Evolutionary conservation across 2,113 vertebrate genomes (phyloP).

Genomic region (Gasterosteus nipponicus): DNA sequence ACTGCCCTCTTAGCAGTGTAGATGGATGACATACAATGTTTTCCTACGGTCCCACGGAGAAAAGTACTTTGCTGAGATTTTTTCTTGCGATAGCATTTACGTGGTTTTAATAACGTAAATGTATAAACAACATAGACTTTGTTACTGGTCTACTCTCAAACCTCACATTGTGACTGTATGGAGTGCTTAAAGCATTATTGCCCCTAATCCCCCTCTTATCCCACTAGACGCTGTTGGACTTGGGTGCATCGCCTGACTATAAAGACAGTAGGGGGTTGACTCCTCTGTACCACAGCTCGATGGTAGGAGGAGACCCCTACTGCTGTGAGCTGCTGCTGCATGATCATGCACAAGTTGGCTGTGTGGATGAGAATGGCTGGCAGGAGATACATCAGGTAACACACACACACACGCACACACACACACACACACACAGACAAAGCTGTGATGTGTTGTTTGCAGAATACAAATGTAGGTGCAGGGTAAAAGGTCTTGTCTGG

Average conservation of each 20-base stretch:
- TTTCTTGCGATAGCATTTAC: background rate
- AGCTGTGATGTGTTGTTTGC: background rate
- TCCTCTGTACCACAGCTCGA: slow-evolving; percentile 95
- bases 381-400: slow-evolving; percentile 94
- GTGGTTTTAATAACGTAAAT: background rate
- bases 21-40: no score
- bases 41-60: no score
- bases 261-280: slow-evolving; percentile 97
- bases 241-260: slow-evolving; percentile 95
- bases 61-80: background rate
- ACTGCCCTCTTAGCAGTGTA: no score
- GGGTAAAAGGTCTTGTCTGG: background rate
- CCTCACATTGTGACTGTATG: background rate
- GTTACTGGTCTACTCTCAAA: background rate
- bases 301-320: slow-evolving; percentile 96
- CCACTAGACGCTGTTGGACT: slow-evolving; percentile 90
- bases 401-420: slow-evolving; percentile 14
- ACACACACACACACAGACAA: slow-evolving; percentile 10
- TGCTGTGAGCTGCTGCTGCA: slow-evolving; percentile 96
- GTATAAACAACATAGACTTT: background rate
- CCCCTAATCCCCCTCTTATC: background rate
- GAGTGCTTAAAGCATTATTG: background rate
- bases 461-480: slow-evolving; percentile 14
- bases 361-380: slow-evolving; percentile 95
- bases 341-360: slow-evolving; percentile 93